Evolutionary conservation across 2,888 invertebrate genomes (phyloP).

Genomic region (Molorchus minor): DNA sequence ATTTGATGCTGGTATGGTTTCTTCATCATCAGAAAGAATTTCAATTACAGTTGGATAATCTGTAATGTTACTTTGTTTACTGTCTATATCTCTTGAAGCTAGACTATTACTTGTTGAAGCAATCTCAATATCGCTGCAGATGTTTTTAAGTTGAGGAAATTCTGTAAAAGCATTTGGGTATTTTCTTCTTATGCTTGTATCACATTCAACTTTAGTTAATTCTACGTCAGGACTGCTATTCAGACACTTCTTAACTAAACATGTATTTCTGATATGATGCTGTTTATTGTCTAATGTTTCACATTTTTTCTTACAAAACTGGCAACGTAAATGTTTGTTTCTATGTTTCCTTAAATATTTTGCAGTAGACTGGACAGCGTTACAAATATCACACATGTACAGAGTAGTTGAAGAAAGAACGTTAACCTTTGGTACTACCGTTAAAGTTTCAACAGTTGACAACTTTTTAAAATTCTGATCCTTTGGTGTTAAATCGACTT

Average conservation of each 20-base stretch:
- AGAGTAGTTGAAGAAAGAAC: neutral
- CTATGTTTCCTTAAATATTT: slow-evolving; percentile 42
- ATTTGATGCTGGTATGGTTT: neutral
- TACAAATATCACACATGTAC: slow-evolving; percentile 45
- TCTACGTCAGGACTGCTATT: slow-evolving; percentile 34
- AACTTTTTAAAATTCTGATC: slow-evolving; percentile 1
- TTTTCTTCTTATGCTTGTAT: slow-evolving; percentile 32
- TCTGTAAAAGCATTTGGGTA: slow-evolving; percentile 37
- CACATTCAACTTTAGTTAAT: slow-evolving; percentile 41
- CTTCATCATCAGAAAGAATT: slow-evolving; percentile 38
- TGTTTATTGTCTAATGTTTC: slow-evolving; percentile 35
- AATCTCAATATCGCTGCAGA: no score
- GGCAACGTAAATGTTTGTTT: slow-evolving; percentile 44
- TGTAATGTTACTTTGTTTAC: no score
- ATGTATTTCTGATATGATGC: slow-evolving; percentile 39
- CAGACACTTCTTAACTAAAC: slow-evolving; percentile 41
- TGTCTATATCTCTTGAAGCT: no score
- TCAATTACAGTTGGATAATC: slow-evolving; percentile 16
- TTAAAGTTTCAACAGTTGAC: slow-evolving; percentile 30
- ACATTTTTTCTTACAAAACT: slow-evolving; percentile 45
- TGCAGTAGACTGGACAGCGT: slow-evolving; percentile 35
- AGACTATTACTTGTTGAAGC: no score
- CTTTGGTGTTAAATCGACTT: neutral
- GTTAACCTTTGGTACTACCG: slow-evolving; percentile 27
- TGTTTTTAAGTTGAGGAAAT: slow-evolving; percentile 9